phyloP scores from a whole-genome alignment of 2,888 invertebrate species.

The Trachelus troglodyta region DNA sequence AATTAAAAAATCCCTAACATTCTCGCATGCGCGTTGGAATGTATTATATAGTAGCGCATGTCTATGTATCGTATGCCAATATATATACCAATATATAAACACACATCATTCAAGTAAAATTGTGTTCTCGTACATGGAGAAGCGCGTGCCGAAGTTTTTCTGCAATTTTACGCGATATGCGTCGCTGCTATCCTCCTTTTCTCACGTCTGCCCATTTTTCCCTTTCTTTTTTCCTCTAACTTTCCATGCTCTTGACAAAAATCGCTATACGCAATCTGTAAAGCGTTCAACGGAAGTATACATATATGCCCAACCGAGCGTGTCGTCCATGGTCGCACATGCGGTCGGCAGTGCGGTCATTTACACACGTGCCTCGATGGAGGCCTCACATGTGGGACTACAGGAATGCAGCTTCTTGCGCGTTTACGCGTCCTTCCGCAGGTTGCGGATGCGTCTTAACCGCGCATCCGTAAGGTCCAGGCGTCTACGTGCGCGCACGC shows the following conservation, averaged over 20 bases:
- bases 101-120: neutral
- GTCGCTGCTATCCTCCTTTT: neutral
- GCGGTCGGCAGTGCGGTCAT: neutral
- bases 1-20: neutral
- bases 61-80: neutral
- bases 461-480: neutral
- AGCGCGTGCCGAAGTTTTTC: neutral
- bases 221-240: slow-evolving; percentile 3
- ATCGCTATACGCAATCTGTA: neutral
- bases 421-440: neutral
- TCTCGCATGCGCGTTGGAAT: neutral
- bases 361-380: neutral
- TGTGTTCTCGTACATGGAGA: neutral
- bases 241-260: slow-evolving; percentile 16
- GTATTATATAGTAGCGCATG: neutral
- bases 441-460: neutral
- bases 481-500: neutral
- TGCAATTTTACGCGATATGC: neutral
- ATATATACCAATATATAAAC: neutral
- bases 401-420: neutral
- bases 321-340: neutral
- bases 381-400: neutral
- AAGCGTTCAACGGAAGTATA: slow-evolving; percentile 2
- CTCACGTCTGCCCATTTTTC: neutral
- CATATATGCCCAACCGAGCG: neutral